Evolutionary conservation across 1,140 invertebrate species (phyloP).

Genomic region (Papilio glaucus): DNA sequence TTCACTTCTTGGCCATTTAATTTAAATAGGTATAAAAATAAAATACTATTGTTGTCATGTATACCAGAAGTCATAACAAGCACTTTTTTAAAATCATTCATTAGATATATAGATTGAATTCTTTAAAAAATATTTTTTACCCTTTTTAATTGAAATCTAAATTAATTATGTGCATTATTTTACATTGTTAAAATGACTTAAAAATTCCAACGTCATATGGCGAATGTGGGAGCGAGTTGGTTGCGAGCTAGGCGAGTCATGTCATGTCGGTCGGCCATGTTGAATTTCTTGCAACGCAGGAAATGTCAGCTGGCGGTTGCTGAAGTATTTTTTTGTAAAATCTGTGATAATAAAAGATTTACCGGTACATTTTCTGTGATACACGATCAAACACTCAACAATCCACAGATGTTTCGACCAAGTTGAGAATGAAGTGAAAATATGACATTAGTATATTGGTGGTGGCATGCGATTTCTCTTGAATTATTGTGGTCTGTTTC

Average conservation of each 20-base stretch:
- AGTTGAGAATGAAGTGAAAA: constrained; percentile 67
- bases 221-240: constrained; percentile 50
- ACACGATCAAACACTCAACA: constrained; percentile 52
- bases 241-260: constrained; percentile 69
- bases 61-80: constrained; percentile 27
- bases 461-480: constrained; percentile 81
- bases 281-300: constrained; percentile 82
- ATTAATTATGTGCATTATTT: constrained; percentile 19
- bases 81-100: constrained; percentile 3
- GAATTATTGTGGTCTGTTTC: constrained; percentile 81
- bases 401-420: constrained; percentile 48
- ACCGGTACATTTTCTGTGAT: constrained; percentile 63
- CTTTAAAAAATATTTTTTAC: not conserved
- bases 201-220: constrained; percentile 63
- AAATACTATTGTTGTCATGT: constrained; percentile 31
- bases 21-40: constrained; percentile 37
- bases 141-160: not conserved
- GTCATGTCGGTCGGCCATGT: constrained; percentile 77
- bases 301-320: constrained; percentile 82
- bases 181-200: constrained; percentile 24
- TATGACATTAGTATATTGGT: constrained; percentile 77
- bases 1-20: constrained; percentile 40
- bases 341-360: constrained; percentile 74
- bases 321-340: constrained; percentile 76
- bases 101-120: not conserved